Evolutionary conservation across 2,888 invertebrate genomes (phyloP), one percentile per base, ranked within the genome.

Genomic region (Rutpela maculata): DNA sequence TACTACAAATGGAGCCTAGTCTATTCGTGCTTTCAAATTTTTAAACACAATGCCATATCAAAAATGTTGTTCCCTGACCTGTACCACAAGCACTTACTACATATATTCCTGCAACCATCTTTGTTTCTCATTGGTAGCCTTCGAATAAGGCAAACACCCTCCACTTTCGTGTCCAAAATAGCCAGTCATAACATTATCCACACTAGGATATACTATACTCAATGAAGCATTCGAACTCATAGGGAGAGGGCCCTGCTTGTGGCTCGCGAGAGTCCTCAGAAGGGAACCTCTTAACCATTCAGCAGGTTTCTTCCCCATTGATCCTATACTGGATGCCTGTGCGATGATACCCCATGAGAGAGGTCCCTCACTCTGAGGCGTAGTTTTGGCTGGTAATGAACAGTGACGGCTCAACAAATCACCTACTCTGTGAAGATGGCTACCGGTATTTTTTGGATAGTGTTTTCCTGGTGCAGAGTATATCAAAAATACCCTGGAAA

Each of bases 311-410:
- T 93, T 91, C 1, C 81, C 80, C 75, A 81, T 75, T 0, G 79
- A 95, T 26, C 98, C 99, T 57, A 99, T 94, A 81, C 98, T 98
- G 38, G 98, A 98, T 74, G 97, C 95, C 90, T 99, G 98, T 0
- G 95, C 95, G 3, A 97, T 88, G 0, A 98, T 90, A 0, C 88
- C 87, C 90, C 90, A 90, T 3, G 88, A 84, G 12, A 88, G 74
- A 11, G 89, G 88, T 0, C 89, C 89, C 85, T 89, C 89, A 79
- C 86, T 87, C 78, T 88, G 78, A 0, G 88, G 85, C 7, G 86
- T 85, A 4, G 87, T 88, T 85, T 89, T 89, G 6, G 77, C 79
- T 31, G 88, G 90, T 79, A 91, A 85, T 57, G 87, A 88, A 50
- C 94, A 95, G 87, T 96, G 92, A 78, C 94, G 92, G 4, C 92